phyloP scores from a whole-genome alignment of 1,140 invertebrate genomes.

The Steinernema feltiae region DNA sequence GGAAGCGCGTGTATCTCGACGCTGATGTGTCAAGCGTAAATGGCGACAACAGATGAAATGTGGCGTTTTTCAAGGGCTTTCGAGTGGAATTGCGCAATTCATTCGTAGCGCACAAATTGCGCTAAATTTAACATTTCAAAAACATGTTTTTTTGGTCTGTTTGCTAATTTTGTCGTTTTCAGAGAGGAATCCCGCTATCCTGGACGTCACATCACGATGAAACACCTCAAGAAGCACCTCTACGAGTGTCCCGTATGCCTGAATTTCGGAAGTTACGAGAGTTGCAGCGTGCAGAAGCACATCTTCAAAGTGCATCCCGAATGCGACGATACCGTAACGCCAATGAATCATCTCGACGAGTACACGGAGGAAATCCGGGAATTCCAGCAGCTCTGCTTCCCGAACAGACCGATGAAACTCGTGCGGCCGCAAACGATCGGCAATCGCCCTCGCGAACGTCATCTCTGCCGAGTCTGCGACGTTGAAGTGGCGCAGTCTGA shows the following conservation, averaged over 20 bases:
- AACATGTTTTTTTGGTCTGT: too few species aligned
- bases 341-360: constrained; percentile 45
- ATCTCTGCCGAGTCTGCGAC: constrained; percentile 39
- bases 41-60: too few species aligned
- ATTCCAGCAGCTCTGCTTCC: constrained; percentile 46
- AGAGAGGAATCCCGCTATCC: constrained; percentile 49
- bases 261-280: constrained; percentile 48
- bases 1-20: too few species aligned
- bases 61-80: too few species aligned
- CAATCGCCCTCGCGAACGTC: constrained; percentile 35
- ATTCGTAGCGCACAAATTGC: too few species aligned
- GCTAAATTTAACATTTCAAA: too few species aligned
- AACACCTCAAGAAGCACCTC: constrained; percentile 43
- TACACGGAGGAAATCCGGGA: constrained; percentile 48
- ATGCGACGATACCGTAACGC: constrained; percentile 16
- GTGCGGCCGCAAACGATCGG: constrained; percentile 27
- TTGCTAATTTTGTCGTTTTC: constrained; percentile 3
- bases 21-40: too few species aligned
- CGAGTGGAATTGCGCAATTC: too few species aligned
- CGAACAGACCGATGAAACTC: constrained; percentile 50
- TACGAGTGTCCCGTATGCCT: constrained; percentile 48
- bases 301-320: constrained; percentile 44
- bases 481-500: constrained; percentile 47
- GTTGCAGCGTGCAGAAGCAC: constrained; percentile 42
- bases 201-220: constrained; percentile 52